Conservation (phyloP, 1,140 invertebrate genomes). For the Panagrolaimus sp. region DNA sequence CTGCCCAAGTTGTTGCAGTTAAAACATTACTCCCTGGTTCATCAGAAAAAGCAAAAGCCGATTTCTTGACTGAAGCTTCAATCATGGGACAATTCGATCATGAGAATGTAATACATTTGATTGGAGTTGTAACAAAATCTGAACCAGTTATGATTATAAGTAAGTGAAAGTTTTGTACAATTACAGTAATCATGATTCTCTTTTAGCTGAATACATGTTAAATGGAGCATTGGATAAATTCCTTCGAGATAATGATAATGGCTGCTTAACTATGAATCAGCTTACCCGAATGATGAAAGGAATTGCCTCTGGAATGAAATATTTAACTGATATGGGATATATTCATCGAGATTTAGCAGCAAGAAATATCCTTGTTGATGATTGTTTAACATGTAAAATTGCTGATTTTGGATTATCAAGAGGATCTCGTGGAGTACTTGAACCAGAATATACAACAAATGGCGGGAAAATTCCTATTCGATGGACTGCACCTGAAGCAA, state of each 20-base stretch:
- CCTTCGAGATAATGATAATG: slow-evolving; percentile 66
- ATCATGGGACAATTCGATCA: slow-evolving; percentile 99
- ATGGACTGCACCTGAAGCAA: slow-evolving; percentile 98
- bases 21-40: slow-evolving; percentile 43
- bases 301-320: slow-evolving; percentile 95
- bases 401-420: slow-evolving; percentile 96
- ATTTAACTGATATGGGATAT: slow-evolving; percentile 94
- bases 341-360: slow-evolving; percentile 92
- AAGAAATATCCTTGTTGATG: slow-evolving; percentile 93
- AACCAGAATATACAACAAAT: slow-evolving; percentile 90
- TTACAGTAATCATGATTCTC: too few relatives aligned
- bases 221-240: slow-evolving; percentile 98
- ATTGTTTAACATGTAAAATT: slow-evolving; percentile 97
- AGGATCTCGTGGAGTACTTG: slow-evolving; percentile 65
- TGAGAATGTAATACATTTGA: slow-evolving; percentile 95
- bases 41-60: slow-evolving; percentile 64
- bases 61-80: slow-evolving; percentile 90
- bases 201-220: slow-evolving; percentile 99
- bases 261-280: slow-evolving; percentile 82
- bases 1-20: slow-evolving; percentile 53
- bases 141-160: slow-evolving; percentile 99
- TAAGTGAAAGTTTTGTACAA: too few relatives aligned
- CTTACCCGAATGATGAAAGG: slow-evolving; percentile 92
- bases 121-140: slow-evolving; percentile 97
- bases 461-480: slow-evolving; percentile 97